Percentiles rank a stretch among this genome's conserved stretches.
phyloP scores from a whole-genome alignment of 1,140 invertebrate genomes.

The Drosophila cardini region DNA sequence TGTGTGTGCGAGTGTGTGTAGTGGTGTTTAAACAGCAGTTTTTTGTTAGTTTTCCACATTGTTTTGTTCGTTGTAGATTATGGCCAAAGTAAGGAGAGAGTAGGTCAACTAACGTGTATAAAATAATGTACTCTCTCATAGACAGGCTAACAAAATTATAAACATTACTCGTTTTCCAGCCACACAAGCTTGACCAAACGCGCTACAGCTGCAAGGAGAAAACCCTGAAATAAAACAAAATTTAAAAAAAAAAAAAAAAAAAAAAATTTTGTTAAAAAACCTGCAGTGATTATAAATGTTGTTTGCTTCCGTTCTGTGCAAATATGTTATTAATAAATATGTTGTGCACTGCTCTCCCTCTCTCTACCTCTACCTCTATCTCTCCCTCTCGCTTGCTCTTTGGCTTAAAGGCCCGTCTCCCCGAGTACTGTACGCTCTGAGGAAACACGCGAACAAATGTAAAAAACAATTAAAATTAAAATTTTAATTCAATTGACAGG shows the following conservation, averaged over 20 bases:
- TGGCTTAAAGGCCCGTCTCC: conserved; percentile 50
- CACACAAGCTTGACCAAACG: not conserved
- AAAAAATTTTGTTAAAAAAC: not conserved
- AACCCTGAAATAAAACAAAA: too few relatives aligned
- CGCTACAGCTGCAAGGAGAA: conserved; percentile 12
- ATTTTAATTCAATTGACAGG: conserved; percentile 28
- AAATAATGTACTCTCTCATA: conserved; percentile 10
- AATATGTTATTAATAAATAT: conserved; percentile 9
- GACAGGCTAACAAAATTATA: conserved; percentile 6
- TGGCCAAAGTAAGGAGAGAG: conserved; percentile 25
- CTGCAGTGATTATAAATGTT: conserved; percentile 1
- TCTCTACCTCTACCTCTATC: conserved; percentile 5
- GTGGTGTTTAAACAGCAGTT: conserved; percentile 12
- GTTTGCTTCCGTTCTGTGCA: conserved; percentile 39
- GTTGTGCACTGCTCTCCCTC: not conserved
- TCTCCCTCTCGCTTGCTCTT: too few relatives aligned
- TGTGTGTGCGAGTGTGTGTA: conserved; percentile 21
- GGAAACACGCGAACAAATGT: conserved; percentile 56
- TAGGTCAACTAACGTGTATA: conserved; percentile 33
- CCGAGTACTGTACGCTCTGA: conserved; percentile 61
- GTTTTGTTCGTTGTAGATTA: conserved; percentile 17
- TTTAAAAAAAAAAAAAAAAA: too few relatives aligned
- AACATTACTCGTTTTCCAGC: conserved; percentile 18
- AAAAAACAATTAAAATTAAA: conserved; percentile 69
- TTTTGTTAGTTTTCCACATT: conserved; percentile 33